These are phyloP conservation scores for Ailuropoda melanoleuca DNA, from an alignment of 2,113 vertebrate genomes.

Conservation along the genomic window DNA sequence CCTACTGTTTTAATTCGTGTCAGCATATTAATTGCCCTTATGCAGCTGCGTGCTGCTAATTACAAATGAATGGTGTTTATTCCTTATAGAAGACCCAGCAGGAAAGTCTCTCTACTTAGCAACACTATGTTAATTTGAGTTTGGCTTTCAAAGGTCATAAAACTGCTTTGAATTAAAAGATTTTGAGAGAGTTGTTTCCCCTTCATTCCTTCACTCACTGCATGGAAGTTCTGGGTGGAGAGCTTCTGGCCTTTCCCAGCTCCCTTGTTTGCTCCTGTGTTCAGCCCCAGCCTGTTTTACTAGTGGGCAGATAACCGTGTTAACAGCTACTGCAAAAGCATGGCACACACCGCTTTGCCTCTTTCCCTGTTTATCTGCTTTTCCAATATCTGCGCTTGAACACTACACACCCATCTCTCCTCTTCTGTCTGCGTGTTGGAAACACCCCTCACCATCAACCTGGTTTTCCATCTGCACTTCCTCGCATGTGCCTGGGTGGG, in stretches of 20 bases:
- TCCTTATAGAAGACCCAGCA: slow-evolving; percentile 68
- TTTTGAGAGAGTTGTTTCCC: neutral
- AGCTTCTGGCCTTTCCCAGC: neutral
- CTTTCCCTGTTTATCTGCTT: neutral
- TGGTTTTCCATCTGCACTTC: neutral
- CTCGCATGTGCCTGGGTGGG: neutral
- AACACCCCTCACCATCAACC: too few species aligned
- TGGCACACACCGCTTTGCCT: neutral
- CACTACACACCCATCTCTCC: neutral
- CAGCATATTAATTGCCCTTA: slow-evolving; percentile 65
- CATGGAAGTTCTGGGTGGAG: neutral
- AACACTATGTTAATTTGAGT: slow-evolving; percentile 62
- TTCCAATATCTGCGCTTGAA: neutral
- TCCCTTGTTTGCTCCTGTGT: neutral
- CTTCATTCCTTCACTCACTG: neutral
- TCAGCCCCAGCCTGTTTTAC: neutral
- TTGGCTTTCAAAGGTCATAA: slow-evolving; percentile 69
- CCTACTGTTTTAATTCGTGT: slow-evolving; percentile 27
- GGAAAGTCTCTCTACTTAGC: slow-evolving; percentile 65
- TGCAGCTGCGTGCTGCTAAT: slow-evolving; percentile 70
- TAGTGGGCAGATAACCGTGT: too few species aligned
- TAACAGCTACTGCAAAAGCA: neutral
- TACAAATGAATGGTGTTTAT: slow-evolving; percentile 69
- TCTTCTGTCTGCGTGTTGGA: neutral
- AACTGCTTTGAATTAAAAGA: slow-evolving; percentile 57